These are phyloP conservation scores for Oligia latruncula DNA, from an alignment of 2,888 invertebrate genomes.

Conservation along the genomic window DNA sequence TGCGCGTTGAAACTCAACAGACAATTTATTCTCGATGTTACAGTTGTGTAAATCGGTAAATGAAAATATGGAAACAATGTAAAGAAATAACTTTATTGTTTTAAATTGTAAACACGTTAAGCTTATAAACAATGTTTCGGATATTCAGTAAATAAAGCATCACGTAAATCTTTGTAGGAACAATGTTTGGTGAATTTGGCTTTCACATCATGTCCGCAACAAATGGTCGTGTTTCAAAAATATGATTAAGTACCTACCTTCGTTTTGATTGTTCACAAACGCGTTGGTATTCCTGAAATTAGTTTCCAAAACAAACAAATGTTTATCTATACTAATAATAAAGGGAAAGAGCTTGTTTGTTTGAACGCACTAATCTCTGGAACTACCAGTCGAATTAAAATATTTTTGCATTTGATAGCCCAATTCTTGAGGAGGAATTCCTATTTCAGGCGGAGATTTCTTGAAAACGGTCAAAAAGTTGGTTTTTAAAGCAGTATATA, in stretches of 20 bases:
- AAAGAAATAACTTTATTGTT: constrained; percentile 20
- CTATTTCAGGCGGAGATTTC: too few relatives aligned
- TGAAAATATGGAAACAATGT: constrained; percentile 25
- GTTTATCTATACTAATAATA: neutral
- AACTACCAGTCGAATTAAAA: too few relatives aligned
- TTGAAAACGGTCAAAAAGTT: too few relatives aligned
- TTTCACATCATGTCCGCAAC: constrained; percentile 16
- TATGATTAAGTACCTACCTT: constrained; percentile 5
- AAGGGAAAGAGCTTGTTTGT: too few relatives aligned
- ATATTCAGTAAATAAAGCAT: constrained; percentile 38
- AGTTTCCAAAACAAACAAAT: neutral
- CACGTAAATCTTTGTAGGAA: constrained; percentile 29
- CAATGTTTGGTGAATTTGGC: constrained; percentile 23
- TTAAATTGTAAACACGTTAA: constrained; percentile 23
- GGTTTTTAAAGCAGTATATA: too few relatives aligned
- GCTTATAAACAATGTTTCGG: constrained; percentile 37
- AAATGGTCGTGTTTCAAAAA: constrained; percentile 21
- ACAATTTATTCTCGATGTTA: constrained; percentile 20
- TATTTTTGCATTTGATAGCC: too few relatives aligned
- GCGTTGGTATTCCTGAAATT: constrained; percentile 8
- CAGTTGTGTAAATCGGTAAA: constrained; percentile 36
- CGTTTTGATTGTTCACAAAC: constrained; percentile 15
- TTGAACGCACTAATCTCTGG: too few relatives aligned
- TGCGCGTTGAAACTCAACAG: constrained; percentile 16
- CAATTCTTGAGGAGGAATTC: too few relatives aligned